Evolutionary conservation across 2,888 invertebrate genomes (phyloP), one percentile per base, ranked within the genome.

Genomic region (Sphecodes monilicornis): DNA sequence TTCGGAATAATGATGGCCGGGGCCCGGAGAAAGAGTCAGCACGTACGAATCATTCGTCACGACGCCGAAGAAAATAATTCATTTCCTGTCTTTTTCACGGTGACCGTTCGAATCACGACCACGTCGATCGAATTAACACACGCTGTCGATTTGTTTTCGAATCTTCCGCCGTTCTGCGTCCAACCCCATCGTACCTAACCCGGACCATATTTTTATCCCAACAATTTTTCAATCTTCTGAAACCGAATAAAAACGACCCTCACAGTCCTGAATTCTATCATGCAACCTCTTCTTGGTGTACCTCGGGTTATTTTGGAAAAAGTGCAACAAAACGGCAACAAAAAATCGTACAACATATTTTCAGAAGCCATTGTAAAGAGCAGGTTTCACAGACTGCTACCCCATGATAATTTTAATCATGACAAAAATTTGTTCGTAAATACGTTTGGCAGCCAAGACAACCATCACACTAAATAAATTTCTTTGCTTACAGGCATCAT

Each of bases 1-100:
- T 57, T 84, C 75, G 92, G 92, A 92, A 92, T 92, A 92, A 91
- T 71, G 89, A 90, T 85, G 82, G 85, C 80, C 87, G 54, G 50
- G 57, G 69, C 80, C 68, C 50, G 64, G 54, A 60, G 71, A 73
- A 85, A 84, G 70, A 77, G 81, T 74, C 82, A 57, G 76, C 82
- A 81, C 76, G 71, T 76, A 82, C 70, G 83, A 89, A 73, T 84
- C 82, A 85, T 84, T 85, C 80, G 78, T 84, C 72, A 82, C 80
- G 75, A 80, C 57, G 77, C 73, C 68, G 76, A 71, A 73, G 81
- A 85, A 85, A 85, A 85, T 85, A 82, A 86, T 82, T 85, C 81
- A 85, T 85, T 81, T 85, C 84, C 85, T 84, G 84, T 22, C 80
- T 74, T 80, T 84, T 84, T 76, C 85, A 85, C 71, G 68, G 36